Evolutionary conservation across 2,113 vertebrate genomes (phyloP).

Genomic region (Capreolus pygargus): DNA sequence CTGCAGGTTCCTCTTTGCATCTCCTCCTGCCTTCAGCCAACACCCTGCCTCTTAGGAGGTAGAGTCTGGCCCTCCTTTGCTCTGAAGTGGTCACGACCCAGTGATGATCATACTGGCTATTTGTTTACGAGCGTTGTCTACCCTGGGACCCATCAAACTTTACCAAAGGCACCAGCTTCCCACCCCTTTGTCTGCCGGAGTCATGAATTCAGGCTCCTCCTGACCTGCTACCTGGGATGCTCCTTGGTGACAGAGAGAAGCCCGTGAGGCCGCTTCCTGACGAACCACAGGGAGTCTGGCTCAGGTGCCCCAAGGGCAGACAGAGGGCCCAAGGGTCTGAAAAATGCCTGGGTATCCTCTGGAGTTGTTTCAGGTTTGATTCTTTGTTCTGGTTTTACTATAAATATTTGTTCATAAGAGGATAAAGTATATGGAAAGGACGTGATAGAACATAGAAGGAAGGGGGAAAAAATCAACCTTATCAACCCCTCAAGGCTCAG

Average conservation of each 20-base stretch:
- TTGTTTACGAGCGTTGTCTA: neutral
- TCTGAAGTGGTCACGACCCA: neutral
- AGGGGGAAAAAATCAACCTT: neutral
- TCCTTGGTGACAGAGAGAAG: accelerated
- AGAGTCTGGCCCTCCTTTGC: neutral
- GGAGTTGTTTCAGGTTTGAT: neutral
- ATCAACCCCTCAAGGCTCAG: neutral
- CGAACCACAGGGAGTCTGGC: neutral
- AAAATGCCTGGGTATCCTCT: neutral
- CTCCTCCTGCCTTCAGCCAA: neutral
- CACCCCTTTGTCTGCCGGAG: neutral
- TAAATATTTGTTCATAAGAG: neutral
- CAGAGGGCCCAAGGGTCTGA: neutral
- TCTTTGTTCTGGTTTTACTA: neutral
- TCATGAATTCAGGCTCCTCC: neutral
- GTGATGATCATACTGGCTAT: neutral
- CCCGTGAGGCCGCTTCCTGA: neutral
- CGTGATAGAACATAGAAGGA: neutral
- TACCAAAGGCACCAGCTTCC: neutral
- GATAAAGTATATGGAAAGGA: neutral
- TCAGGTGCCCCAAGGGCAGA: neutral
- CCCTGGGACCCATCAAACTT: neutral
- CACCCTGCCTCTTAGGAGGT: neutral
- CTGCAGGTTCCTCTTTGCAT: accelerated
- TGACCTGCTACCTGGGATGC: neutral